These are phyloP conservation scores for Lucinisca nassula DNA, from an alignment of 2,888 invertebrate species.

Conservation along the genomic window DNA sequence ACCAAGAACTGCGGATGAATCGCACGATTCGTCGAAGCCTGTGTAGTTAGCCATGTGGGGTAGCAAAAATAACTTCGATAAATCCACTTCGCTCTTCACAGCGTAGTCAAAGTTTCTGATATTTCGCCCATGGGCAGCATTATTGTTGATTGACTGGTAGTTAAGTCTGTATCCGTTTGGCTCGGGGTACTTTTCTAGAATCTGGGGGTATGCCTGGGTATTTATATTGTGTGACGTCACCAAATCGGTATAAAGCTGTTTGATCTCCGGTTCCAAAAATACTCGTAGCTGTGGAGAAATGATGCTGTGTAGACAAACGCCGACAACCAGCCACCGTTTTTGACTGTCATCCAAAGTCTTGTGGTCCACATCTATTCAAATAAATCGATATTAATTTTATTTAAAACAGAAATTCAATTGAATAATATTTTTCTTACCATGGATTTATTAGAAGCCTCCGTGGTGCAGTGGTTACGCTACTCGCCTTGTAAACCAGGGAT, in stretches of 20 bases:
- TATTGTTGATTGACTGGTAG: conserved; percentile 63
- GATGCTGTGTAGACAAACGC: conserved; percentile 52
- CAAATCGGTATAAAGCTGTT: conserved; percentile 17
- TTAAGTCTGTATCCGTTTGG: conserved; percentile 38
- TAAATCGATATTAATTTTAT: too few relatives aligned
- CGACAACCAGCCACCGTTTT: conserved; percentile 61
- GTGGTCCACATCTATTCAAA: too few relatives aligned
- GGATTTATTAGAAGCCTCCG: too few relatives aligned
- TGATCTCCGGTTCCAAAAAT: conserved; percentile 18
- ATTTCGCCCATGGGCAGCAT: neutral
- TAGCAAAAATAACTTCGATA: conserved; percentile 53
- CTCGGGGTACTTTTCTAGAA: conserved; percentile 21
- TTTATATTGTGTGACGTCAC: conserved; percentile 24
- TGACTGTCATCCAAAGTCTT: conserved; percentile 21
- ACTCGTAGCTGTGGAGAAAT: conserved; percentile 44
- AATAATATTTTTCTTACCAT: too few relatives aligned
- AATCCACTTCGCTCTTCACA: conserved; percentile 40
- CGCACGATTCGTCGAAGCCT: conserved; percentile 53
- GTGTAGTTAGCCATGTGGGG: conserved; percentile 54
- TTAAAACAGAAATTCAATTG: too few relatives aligned
- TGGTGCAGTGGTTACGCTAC: too few relatives aligned
- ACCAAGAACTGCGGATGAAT: conserved; percentile 48
- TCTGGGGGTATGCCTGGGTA: conserved; percentile 25
- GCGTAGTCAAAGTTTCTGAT: conserved; percentile 31
- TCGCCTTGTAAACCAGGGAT: too few relatives aligned